Evolutionary conservation across 2,888 invertebrate species (phyloP).

Genomic region (Thymelicus acteon): DNA sequence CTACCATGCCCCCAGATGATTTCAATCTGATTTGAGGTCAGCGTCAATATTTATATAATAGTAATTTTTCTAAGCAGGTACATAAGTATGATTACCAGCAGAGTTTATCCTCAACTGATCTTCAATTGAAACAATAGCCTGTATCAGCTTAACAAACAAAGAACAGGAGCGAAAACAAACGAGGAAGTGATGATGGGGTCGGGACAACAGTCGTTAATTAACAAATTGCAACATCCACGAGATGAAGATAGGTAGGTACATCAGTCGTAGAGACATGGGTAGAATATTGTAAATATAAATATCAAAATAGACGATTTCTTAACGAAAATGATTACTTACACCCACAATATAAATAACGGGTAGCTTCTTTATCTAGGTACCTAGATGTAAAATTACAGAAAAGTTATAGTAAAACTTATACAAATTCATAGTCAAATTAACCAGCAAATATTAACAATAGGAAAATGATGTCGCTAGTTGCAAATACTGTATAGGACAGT

Average conservation of each 20-base stretch:
- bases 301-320: no score
- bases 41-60: background rate
- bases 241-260: background rate
- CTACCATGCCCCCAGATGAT: no score
- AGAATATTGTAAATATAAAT: no score
- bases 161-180: constrained; percentile 24
- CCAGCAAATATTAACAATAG: background rate
- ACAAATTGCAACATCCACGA: constrained; percentile 18
- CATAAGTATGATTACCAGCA: background rate
- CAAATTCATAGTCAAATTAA: no score
- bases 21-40: background rate
- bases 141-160: constrained; percentile 5
- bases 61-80: background rate
- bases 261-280: no score
- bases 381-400: no score
- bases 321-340: no score
- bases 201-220: constrained; percentile 13
- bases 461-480: background rate
- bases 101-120: background rate
- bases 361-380: no score
- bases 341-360: no score
- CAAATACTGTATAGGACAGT: no score
- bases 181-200: constrained; percentile 27
- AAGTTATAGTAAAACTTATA: no score
- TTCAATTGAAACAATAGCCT: constrained; percentile 6